A percentile compares a stretch with the other conserved stretches of the same genome.
Conservation (phyloP, 2,888 invertebrate species). For the Tinea pellionella region DNA sequence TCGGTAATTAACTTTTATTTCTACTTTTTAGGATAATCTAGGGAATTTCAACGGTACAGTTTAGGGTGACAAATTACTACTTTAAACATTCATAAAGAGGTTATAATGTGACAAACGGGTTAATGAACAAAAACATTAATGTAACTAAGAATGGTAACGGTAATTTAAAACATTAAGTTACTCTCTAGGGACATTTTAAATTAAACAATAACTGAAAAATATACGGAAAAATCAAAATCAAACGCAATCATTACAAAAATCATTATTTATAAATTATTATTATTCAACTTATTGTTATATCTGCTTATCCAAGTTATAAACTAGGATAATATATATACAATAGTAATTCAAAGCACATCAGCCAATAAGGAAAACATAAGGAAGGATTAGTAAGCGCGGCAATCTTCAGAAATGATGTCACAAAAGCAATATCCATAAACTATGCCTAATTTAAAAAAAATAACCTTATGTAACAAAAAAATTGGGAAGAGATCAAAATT, state of each 20-base stretch:
- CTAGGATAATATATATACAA: too few species aligned
- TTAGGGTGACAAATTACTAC: background rate
- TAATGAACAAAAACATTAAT: background rate
- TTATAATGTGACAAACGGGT: background rate
- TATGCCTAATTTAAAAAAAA: background rate
- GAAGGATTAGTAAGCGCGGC: background rate
- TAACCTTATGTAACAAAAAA: background rate
- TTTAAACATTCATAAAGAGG: background rate
- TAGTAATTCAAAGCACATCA: too few species aligned
- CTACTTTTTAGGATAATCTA: background rate
- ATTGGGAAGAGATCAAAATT: background rate
- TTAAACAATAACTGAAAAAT: too few species aligned
- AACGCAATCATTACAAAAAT: too few species aligned
- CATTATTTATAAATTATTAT: too few species aligned
- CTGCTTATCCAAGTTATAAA: too few species aligned
- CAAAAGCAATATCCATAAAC: background rate
- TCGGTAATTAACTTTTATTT: background rate
- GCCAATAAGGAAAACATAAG: slow-evolving; percentile 4
- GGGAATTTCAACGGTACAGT: background rate
- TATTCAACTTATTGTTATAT: too few species aligned
- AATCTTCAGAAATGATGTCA: slow-evolving; percentile 1
- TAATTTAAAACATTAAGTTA: background rate
- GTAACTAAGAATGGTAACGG: background rate
- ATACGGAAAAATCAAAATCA: too few species aligned
- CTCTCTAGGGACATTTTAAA: too few species aligned